phyloP scores from a whole-genome alignment of 2,113 vertebrate genomes.

The Platysternon megacephalum region DNA sequence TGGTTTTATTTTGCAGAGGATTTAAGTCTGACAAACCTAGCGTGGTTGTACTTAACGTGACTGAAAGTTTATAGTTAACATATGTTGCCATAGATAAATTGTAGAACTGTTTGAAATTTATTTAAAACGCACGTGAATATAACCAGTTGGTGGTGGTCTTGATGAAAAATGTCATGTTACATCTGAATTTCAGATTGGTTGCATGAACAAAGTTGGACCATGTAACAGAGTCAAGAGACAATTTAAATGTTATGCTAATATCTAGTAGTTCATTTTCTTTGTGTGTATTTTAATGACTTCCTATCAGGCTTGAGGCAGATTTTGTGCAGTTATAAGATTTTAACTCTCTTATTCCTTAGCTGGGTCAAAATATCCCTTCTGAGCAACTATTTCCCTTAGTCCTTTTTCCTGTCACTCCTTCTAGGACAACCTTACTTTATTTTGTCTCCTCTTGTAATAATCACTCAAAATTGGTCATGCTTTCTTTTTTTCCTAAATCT shows the following conservation, averaged over 20 bases:
- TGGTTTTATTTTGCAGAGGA: neutral
- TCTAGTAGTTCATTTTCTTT: neutral
- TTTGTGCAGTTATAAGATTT: neutral
- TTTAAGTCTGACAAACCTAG: neutral
- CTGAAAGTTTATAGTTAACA: neutral
- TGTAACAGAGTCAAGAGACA: neutral
- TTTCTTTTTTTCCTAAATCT: neutral
- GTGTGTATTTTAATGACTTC: neutral
- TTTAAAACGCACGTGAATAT: neutral
- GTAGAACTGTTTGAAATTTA: neutral
- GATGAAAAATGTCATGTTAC: neutral
- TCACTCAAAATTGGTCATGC: neutral
- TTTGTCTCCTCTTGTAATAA: neutral
- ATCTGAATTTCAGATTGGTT: neutral
- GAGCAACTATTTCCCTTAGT: neutral
- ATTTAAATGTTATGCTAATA: neutral
- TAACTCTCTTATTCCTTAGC: neutral
- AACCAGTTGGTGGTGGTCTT: neutral
- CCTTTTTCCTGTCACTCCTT: neutral
- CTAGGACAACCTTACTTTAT: neutral
- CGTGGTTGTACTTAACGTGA: neutral
- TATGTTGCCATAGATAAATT: neutral
- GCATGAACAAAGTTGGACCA: neutral
- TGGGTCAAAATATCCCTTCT: neutral
- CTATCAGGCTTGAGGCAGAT: neutral